A percentile compares a stretch with the other conserved stretches of the same genome.
Evolutionary conservation across 2,113 vertebrate genomes (phyloP).

Genomic region (Formicarius rufipectus): DNA sequence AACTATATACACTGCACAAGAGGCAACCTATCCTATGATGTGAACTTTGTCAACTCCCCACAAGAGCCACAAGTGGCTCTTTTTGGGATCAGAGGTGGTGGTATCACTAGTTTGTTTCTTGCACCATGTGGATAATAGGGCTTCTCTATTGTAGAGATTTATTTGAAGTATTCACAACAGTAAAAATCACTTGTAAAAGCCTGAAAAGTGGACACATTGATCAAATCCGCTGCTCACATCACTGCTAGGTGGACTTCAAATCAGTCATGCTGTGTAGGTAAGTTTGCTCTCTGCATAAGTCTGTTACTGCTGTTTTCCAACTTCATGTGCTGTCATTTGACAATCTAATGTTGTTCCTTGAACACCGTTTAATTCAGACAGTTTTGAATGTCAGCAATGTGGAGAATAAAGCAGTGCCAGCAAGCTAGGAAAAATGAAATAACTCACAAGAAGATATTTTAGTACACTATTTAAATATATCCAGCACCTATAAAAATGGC

Average conservation of each 20-base stretch:
- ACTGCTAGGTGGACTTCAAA: constrained; percentile 48
- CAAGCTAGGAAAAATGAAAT: neutral
- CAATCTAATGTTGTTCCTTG: neutral
- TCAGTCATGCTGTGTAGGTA: constrained; percentile 46
- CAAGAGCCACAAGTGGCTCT: neutral
- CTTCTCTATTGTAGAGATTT: neutral
- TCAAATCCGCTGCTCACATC: constrained; percentile 31
- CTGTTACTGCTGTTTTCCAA: neutral
- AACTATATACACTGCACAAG: neutral
- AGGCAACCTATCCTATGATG: rapidly evolving
- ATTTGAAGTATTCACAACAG: neutral
- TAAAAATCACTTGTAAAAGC: neutral
- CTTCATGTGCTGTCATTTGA: neutral
- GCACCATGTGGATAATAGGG: neutral
- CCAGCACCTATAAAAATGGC: neutral
- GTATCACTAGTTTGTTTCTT: neutral
- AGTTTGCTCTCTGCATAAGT: constrained; percentile 44
- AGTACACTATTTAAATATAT: neutral
- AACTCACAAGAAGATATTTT: neutral
- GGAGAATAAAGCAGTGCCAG: neutral
- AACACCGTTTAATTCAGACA: neutral
- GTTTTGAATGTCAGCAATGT: neutral
- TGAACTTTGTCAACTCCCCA: neutral
- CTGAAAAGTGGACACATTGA: constrained; percentile 13
- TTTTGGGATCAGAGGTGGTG: rapidly evolving